Percentiles rank a stretch among this genome's conserved stretches.
Evolutionary conservation across 2,113 vertebrate genomes (phyloP).

Genomic region (Corapipo altera): DNA sequence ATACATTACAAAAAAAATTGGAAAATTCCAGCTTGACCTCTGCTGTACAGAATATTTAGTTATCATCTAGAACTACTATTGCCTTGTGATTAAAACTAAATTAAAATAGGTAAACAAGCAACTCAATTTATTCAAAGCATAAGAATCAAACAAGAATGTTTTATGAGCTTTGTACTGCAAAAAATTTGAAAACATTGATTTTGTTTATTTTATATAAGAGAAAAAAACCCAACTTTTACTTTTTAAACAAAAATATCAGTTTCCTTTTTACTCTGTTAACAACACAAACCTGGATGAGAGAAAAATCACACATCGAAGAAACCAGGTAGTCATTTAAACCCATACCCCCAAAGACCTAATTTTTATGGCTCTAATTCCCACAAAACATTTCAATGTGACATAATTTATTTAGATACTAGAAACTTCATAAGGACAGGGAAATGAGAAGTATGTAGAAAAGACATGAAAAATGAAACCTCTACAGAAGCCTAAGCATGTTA

Average conservation of each 20-base stretch:
- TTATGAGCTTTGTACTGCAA: not conserved
- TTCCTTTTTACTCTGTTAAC: not conserved
- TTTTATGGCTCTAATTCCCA: slow-evolving; percentile 28
- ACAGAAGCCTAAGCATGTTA: slow-evolving; percentile 6
- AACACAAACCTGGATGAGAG: not conserved
- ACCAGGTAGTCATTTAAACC: slow-evolving; percentile 1
- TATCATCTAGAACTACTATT: not conserved
- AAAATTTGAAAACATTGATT: not conserved
- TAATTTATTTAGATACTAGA: slow-evolving; percentile 45
- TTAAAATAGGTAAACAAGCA: not conserved
- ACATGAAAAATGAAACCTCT: slow-evolving; percentile 39
- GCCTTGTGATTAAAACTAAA: not conserved
- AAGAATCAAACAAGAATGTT: not conserved
- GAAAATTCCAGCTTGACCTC: not conserved
- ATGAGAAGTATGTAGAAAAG: not conserved
- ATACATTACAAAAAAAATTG: not conserved
- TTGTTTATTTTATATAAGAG: not conserved
- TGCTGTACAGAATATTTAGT: not conserved
- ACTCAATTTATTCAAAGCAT: not conserved
- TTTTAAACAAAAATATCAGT: not conserved
- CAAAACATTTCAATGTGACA: slow-evolving; percentile 17
- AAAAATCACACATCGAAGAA: slow-evolving; percentile 19
- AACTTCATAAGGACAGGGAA: not conserved
- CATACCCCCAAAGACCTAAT: not conserved
- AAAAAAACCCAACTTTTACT: not conserved